Evolutionary conservation across 2,888 invertebrate species (phyloP), one percentile per base, ranked within the genome.

Genomic region (Drosophila gaucha): DNA sequence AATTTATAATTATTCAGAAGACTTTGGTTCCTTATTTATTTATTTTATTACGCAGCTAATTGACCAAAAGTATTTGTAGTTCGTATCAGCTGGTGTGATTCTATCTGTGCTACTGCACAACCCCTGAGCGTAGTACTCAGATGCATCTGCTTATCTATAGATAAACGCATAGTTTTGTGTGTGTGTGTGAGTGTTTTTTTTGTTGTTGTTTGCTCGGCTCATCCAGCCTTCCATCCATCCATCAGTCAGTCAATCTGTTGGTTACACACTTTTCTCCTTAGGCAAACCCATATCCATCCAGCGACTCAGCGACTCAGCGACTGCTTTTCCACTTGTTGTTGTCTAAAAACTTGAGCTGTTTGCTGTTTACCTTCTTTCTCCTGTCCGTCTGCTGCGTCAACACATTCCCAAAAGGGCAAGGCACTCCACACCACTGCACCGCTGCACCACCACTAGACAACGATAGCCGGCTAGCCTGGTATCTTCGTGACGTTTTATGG

Each of bases 391-490:
- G 33, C 57, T 72, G 59, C 73, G 72, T 73, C 77, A 73, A 65
- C 76, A 71, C 78, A 86, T 84, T 67, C 80, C 67, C 80, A 50
- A 86, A 86, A 86, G 86, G 82, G 82, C 82, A 82, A 84, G 82
- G 82, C 82, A 82, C 85, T 80, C 63, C 54, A 49, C 69, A 43
- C 4, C 14, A 8, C 59, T 14, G 36, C 50, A 50, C 35, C 58
- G 16, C 30, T 30, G 44, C 28, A 36, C 44, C 44, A 24, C 35
- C 46, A 18, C 28, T 12, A 28, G 46, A 60, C 30, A 30, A 36
- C 30, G 35, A 35, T 16, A n/a, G 16, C 35, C 24, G 18, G 49
- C 47, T 30, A 24, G 18, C 31, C 38, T 31, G 38, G 36, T 62
- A 31, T 60, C 60, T 60, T 31, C 56, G 33, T 36, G 36, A 46